Evolutionary conservation across 2,113 vertebrate genomes (phyloP), one percentile per base, ranked within the genome.

Genomic region (Aegotheles bennettii): DNA sequence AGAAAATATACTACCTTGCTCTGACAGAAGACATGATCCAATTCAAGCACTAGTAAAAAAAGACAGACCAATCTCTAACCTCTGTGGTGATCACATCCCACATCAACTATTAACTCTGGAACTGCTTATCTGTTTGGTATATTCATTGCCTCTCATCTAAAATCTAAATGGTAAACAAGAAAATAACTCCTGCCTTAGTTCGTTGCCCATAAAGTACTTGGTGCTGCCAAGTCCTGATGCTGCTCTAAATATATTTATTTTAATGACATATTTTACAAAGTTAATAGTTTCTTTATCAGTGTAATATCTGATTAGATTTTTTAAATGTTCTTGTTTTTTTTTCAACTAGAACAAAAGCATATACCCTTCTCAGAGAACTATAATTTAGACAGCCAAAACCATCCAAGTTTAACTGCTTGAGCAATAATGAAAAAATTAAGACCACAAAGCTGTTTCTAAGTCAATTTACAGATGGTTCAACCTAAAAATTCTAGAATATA

Each of bases 401-500:
- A 57, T 14, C 10, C 15, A 51, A 48, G 7, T 33, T 48, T 47
- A 94, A 73, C 24, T 77, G 35, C 33, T 64, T 60, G 21, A 88
- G 24, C 35, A 73, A 45, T 31, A 68, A 33, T 26, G 4, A 78
- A 89, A 76, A 74, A 56, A n/a, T 25, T 25, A 47, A 54, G 65
- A 40, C 43, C 79, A 74, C 47, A 83, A 54, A 79, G 51, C 50
- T 89, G 28, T 36, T 94, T 79, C 60, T 61, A 93, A n/a, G 50
- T 53, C 43, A 87, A 77, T 13, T 13, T 53, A 48, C 7, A 79
- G 10, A 20, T 13, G 80, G 29, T 51, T 74, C 20, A 94, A 81
- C 11, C 82, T 75, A 78, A 96, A 96, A 88, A 79, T 90, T 91
- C 13, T 90, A 89, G 26, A 84, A 73, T 79, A 69, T 73, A 90